A percentile compares a stretch with the other conserved stretches of the same genome.
phyloP scores from a whole-genome alignment of 1,140 invertebrate species.

The Lasaia peninsularis region DNA sequence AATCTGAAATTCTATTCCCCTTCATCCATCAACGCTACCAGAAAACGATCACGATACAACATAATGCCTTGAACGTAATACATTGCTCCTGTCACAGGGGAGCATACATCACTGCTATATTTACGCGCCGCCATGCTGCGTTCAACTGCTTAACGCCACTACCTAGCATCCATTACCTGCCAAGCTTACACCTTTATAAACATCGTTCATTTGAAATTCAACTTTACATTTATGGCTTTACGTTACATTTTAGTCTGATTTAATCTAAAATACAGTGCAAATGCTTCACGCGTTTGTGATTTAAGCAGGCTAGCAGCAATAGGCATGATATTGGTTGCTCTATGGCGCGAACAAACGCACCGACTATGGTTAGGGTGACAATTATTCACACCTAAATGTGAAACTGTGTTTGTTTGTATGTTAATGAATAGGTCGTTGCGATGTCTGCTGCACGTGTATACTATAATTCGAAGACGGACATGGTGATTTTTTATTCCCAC shows the following conservation, averaged over 20 bases:
- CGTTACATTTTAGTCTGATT: background rate
- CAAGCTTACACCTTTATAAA: background rate
- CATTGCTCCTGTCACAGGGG: conserved; percentile 1
- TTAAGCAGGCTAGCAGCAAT: conserved; percentile 8
- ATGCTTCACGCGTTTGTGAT: conserved; percentile 4
- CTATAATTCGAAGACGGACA: too few species aligned
- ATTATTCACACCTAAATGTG: background rate
- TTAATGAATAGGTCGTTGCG: too few species aligned
- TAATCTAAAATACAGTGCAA: conserved; percentile 1
- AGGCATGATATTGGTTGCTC: conserved; percentile 8
- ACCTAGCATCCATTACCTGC: conserved; percentile 11
- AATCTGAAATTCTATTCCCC: conserved; percentile 10
- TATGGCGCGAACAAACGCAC: background rate
- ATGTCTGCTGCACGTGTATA: too few species aligned
- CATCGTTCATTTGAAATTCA: background rate
- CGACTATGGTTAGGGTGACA: background rate
- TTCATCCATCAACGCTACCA: conserved; percentile 7
- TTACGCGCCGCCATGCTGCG: conserved; percentile 1
- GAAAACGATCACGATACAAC: conserved; percentile 4
- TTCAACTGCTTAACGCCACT: conserved; percentile 10
- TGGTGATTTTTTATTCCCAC: too few species aligned
- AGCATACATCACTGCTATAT: background rate
- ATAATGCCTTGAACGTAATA: conserved; percentile 4
- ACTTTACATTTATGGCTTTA: background rate
- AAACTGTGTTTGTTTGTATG: background rate